Conservation (phyloP, 2,797 vertebrate species). For the Melanotaenia pygmaea region DNA sequence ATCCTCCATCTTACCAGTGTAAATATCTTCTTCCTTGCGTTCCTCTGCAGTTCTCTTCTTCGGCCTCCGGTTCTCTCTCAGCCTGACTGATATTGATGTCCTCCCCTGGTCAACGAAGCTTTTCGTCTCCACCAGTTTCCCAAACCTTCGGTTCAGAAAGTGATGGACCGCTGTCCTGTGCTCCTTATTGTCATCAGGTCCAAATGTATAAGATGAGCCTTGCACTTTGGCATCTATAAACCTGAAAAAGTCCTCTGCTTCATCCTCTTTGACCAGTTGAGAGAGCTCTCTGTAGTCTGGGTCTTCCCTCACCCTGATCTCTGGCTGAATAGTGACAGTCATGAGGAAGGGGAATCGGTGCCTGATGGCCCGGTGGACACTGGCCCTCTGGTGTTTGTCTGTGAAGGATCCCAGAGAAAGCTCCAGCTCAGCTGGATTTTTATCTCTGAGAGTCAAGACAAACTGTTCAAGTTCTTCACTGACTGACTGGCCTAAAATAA, state of each 20-base stretch:
- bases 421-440: slow-evolving; percentile 59
- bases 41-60: slow-evolving; percentile 84
- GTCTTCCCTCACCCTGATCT: slow-evolving; percentile 88
- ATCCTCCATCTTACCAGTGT: slow-evolving; percentile 85
- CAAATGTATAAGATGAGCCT: slow-evolving; percentile 89
- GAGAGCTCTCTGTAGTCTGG: slow-evolving; percentile 88
- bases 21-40: slow-evolving; percentile 79
- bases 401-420: slow-evolving; percentile 85
- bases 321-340: slow-evolving; percentile 86
- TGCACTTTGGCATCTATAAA: slow-evolving; percentile 91
- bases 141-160: slow-evolving; percentile 90
- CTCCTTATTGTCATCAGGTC: slow-evolving; percentile 87
- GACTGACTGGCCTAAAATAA: slow-evolving; percentile 80
- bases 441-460: slow-evolving; percentile 76
- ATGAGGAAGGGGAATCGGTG: slow-evolving; percentile 91
- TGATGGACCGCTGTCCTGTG: slow-evolving; percentile 92
- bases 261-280: slow-evolving; percentile 87
- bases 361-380: slow-evolving; percentile 86
- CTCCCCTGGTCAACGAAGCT: slow-evolving; percentile 83
- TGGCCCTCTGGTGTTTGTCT: slow-evolving; percentile 87
- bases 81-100: slow-evolving; percentile 86
- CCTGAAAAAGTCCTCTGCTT: slow-evolving; percentile 90
- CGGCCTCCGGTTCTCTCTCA: slow-evolving; percentile 82
- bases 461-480: slow-evolving; percentile 84
- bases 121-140: slow-evolving; percentile 94